A percentile compares a stretch with the other conserved stretches of the same genome.
Conservation (phyloP, 2,113 vertebrate species). For the Emydura subglobosa region DNA sequence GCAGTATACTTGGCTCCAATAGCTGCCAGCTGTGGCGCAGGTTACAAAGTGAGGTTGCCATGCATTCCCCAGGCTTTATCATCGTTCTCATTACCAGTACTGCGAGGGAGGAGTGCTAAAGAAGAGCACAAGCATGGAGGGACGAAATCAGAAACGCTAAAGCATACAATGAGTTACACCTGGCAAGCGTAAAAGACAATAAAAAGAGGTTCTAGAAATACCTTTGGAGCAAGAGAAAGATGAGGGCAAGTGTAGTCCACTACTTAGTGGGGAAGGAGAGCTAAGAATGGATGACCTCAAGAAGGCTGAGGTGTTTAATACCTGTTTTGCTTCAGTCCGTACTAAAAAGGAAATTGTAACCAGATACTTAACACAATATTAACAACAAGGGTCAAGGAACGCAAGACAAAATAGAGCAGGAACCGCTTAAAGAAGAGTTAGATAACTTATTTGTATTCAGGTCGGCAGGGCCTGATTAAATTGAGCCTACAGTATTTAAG, state of each 20-base stretch:
- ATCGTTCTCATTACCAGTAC: neutral
- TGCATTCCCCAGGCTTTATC: too few species aligned
- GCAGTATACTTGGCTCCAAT: neutral
- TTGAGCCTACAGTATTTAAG: too few species aligned
- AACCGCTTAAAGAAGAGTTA: neutral
- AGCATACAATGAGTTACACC: neutral
- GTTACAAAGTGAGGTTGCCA: neutral
- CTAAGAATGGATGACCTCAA: neutral
- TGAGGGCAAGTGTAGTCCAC: neutral
- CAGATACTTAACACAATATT: neutral
- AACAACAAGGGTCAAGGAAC: neutral
- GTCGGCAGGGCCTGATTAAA: too few species aligned
- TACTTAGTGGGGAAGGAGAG: too few species aligned
- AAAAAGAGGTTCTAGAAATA: neutral
- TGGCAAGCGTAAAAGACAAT: neutral
- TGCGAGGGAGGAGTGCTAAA: neutral
- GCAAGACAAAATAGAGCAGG: neutral
- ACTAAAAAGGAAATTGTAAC: neutral
- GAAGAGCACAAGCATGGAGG: neutral
- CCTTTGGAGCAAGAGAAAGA: neutral
- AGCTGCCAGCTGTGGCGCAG: neutral
- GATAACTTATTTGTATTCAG: neutral
- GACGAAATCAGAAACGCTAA: neutral
- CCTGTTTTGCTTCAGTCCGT: neutral
- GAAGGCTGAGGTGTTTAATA: neutral